These are phyloP conservation scores for Neostethus bicornis DNA, from an alignment of 2,797 vertebrate species.

Conservation along the genomic window DNA sequence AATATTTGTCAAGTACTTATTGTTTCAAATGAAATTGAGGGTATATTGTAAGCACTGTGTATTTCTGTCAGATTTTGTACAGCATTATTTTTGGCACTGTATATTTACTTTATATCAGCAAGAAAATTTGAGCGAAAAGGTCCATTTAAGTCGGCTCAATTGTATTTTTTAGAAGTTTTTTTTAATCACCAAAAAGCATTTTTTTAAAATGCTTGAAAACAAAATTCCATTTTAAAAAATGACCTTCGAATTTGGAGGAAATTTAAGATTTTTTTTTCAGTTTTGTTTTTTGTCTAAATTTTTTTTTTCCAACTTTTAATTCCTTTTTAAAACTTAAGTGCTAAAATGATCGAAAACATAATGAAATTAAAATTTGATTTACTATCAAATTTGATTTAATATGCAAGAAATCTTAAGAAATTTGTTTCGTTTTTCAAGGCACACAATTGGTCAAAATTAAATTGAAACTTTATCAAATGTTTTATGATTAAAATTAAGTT, in stretches of 20 bases:
- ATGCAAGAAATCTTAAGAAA: no score
- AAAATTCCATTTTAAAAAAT: constrained; percentile 37
- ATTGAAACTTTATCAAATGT: no score
- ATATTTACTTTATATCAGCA: constrained; percentile 82
- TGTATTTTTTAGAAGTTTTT: constrained; percentile 48
- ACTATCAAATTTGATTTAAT: no score
- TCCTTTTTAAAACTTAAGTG: no score
- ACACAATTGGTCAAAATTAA: no score
- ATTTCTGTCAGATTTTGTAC: constrained; percentile 80
- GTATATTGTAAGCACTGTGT: constrained; percentile 83
- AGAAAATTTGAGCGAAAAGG: constrained; percentile 76
- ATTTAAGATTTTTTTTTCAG: not conserved
- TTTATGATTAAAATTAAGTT: no score
- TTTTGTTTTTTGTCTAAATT: no score
- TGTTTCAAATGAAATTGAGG: constrained; percentile 78
- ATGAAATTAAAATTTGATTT: no score
- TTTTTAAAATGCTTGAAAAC: constrained; percentile 60
- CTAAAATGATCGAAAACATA: no score
- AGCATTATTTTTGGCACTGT: constrained; percentile 94
- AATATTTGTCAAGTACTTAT: constrained; percentile 95
- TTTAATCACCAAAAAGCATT: constrained; percentile 74
- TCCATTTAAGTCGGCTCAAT: constrained; percentile 57
- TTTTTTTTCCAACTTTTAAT: no score
- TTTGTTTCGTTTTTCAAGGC: no score
- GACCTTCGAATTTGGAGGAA: constrained; percentile 47